Conservation (phyloP, 2,113 vertebrate species). For the Formicarius rufipectus region DNA sequence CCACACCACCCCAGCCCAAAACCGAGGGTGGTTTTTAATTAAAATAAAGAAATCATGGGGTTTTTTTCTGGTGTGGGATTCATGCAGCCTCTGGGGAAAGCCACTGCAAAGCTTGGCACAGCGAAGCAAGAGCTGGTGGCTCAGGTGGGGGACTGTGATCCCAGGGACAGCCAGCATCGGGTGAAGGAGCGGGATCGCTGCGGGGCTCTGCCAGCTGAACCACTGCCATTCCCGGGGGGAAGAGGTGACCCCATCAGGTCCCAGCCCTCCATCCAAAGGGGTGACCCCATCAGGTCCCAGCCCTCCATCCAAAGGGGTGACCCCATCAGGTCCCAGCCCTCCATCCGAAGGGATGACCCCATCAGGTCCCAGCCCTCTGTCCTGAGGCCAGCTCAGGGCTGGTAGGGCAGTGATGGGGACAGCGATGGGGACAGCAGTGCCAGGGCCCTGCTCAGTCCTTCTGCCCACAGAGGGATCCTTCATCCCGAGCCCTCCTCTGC, state of each 20-base stretch:
- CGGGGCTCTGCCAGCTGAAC: not conserved
- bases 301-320: not conserved
- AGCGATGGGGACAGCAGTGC: not conserved
- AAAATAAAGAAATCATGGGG: not conserved
- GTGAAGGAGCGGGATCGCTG: fast-evolving
- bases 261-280: too few species aligned
- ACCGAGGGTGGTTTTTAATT: not conserved
- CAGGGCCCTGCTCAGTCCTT: not conserved
- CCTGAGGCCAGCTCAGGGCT: not conserved
- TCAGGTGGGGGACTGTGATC: fast-evolving
- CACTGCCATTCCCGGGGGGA: fast-evolving
- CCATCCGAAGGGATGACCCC: too few species aligned
- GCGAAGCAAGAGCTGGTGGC: not conserved
- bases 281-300: too few species aligned
- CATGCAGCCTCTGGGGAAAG: not conserved
- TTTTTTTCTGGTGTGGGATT: not conserved
- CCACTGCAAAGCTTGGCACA: not conserved
- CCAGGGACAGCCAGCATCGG: fast-evolving
- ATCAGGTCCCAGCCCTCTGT: not conserved
- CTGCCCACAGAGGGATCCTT: not conserved
- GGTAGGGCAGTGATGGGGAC: not conserved
- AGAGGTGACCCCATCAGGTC: not conserved
- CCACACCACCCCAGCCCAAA: not conserved
- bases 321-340: not conserved
- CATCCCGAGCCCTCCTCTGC: not conserved